Evolutionary conservation across 1,140 invertebrate species (phyloP), one percentile per base, ranked within the genome.

Genomic region (Ips typographus): DNA sequence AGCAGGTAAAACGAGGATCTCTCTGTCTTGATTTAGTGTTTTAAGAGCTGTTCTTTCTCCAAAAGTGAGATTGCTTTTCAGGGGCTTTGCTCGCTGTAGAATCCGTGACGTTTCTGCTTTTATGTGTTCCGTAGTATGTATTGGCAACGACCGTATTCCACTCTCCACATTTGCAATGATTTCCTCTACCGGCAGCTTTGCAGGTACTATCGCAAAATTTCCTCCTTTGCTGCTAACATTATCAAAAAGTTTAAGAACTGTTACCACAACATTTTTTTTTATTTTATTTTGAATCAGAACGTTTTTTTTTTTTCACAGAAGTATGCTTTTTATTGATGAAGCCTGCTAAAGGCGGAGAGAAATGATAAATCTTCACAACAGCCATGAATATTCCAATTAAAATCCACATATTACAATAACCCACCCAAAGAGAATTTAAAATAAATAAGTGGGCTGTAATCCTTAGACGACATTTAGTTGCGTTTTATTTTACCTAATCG

Each of bases 281-380:
- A 57, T 57, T 5, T 57, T 40, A 39, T 57, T 38, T 38, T 57
- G 40, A 36, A 39, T n/a, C 55, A 57, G 55, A 57, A 57, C 38
- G 39, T 57, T 36, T n/a, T 3, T 36, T 57, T 57, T 36, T 8
- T 8, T 40, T 22, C 22, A 22, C 22, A 57, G 38, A 40, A 57
- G 8, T 3, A 47, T 47, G 4, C 44, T 47, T n/a, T 47, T 47
- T n/a, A 47, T 5, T 47, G 44, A 47, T n/a, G 44, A 47, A 47
- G 44, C 44, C 4, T 47, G 44, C n/a, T 47, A 5, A 5, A 47
- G 4, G n/a, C 4, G 44, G n/a, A 47, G 44, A 47, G 44, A n/a
- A 47, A 47, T 47, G 4, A n/a, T 1, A 47, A 47, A 47, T 47
- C n/a, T 47, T 5, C 4, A 47, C 4, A 47, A 47, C n/a, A 5